These are phyloP conservation scores for Plagiodera versicolora DNA, from an alignment of 2,888 invertebrate genomes.

Conservation along the genomic window DNA sequence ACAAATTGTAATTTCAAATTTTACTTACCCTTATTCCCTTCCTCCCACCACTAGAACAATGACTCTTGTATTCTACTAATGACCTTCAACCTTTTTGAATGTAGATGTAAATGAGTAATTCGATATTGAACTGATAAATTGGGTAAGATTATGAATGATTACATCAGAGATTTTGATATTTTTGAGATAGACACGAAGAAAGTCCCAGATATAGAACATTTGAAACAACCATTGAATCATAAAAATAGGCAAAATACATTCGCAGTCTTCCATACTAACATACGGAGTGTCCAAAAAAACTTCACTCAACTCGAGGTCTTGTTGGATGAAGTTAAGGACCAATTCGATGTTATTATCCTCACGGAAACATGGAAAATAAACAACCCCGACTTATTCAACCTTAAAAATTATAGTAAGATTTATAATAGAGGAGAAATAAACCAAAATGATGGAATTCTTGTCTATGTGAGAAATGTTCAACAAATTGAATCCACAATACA, in stretches of 20 bases:
- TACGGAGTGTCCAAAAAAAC: not conserved
- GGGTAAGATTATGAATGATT: too few species aligned
- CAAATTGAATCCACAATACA: not conserved
- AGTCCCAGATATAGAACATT: not conserved
- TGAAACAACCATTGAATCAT: not conserved
- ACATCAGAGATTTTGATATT: slow-evolving; percentile 3
- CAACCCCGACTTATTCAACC: slow-evolving; percentile 1
- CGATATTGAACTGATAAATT: too few species aligned
- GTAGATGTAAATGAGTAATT: too few species aligned
- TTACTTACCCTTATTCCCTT: too few species aligned
- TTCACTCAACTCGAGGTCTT: not conserved
- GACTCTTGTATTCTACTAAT: too few species aligned
- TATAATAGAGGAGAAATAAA: slow-evolving; percentile 3
- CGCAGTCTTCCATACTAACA: not conserved
- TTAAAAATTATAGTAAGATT: not conserved
- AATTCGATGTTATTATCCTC: not conserved
- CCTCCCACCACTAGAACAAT: too few species aligned
- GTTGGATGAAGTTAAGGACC: not conserved
- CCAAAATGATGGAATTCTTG: too few species aligned
- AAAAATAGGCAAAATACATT: not conserved
- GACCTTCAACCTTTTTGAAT: too few species aligned
- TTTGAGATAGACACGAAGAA: slow-evolving; percentile 5
- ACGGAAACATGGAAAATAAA: slow-evolving; percentile 6
- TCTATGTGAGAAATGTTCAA: not conserved
- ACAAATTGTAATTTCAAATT: too few species aligned